phyloP scores from a whole-genome alignment of 2,797 vertebrate species.

The Manis pentadactyla region DNA sequence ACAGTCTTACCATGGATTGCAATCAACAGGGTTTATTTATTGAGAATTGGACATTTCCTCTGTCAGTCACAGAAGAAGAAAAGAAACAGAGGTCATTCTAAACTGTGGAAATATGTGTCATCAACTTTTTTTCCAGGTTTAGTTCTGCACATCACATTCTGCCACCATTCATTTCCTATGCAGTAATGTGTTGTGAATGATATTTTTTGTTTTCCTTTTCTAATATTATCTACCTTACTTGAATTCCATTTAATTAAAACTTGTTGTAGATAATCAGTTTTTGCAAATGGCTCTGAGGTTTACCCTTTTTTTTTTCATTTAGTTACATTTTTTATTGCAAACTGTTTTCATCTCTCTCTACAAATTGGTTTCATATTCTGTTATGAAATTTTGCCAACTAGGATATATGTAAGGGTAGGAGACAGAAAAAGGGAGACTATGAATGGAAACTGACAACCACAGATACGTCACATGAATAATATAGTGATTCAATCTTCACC shows the following conservation, averaged over 20 bases:
- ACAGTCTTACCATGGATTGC: background rate
- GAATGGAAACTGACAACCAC: background rate
- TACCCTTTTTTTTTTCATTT: too few relatives aligned
- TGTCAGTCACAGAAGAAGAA: background rate
- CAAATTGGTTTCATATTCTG: background rate
- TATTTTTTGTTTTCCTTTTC: background rate
- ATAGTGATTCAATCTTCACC: background rate
- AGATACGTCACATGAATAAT: background rate
- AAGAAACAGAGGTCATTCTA: background rate
- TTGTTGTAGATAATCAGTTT: background rate
- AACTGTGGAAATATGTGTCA: background rate
- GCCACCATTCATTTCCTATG: background rate
- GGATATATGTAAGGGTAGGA: background rate
- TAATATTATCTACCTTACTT: background rate
- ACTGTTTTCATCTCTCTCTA: background rate
- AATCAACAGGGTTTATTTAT: background rate
- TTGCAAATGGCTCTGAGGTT: background rate
- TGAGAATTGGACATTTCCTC: background rate
- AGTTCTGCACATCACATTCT: background rate
- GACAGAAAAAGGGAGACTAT: background rate
- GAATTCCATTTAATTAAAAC: background rate
- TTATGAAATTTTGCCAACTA: background rate
- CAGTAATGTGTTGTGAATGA: background rate
- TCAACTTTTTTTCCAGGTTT: background rate
- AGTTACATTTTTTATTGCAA: background rate